Evolutionary conservation across 2,888 invertebrate genomes (phyloP).

Genomic region (Sabellastarte sp.): DNA sequence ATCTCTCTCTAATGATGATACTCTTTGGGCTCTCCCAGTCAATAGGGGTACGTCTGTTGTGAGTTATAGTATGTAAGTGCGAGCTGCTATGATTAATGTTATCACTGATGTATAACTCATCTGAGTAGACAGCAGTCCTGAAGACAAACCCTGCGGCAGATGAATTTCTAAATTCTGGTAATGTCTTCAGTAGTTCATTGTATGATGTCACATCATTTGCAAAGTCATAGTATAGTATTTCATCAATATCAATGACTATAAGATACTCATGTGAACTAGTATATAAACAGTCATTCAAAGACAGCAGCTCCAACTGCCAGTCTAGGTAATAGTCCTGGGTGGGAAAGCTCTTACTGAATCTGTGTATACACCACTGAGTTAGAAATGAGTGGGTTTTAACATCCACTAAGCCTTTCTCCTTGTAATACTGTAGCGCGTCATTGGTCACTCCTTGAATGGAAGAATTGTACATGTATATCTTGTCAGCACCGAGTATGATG

Average conservation of each 20-base stretch:
- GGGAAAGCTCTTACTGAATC: not conserved
- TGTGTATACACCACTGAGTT: not conserved
- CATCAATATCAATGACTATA: slow-evolving; percentile 8
- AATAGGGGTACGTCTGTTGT: slow-evolving; percentile 4
- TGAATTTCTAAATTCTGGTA: not conserved
- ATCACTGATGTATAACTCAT: not conserved
- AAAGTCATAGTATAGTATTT: slow-evolving; percentile 1
- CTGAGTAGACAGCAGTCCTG: slow-evolving; percentile 7
- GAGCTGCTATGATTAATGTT: not conserved
- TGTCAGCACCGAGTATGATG: not conserved
- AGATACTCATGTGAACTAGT: not conserved
- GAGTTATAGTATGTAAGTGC: slow-evolving; percentile 7
- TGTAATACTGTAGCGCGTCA: slow-evolving; percentile 3
- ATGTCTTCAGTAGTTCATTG: not conserved
- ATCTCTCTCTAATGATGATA: not conserved
- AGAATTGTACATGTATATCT: slow-evolving; percentile 9
- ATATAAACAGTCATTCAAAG: slow-evolving; percentile 12
- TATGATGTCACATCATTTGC: not conserved
- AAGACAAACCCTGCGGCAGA: slow-evolving; percentile 3
- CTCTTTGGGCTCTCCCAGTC: slow-evolving; percentile 14
- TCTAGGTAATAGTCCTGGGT: slow-evolving; percentile 4
- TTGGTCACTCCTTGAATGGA: not conserved
- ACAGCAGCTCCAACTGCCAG: slow-evolving; percentile 11
- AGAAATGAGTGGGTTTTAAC: slow-evolving; percentile 2
- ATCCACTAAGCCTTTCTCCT: not conserved